A percentile compares a stretch with the other conserved stretches of the same genome.
Conservation (phyloP, 2,113 vertebrate species). For the Tupaia tana region DNA sequence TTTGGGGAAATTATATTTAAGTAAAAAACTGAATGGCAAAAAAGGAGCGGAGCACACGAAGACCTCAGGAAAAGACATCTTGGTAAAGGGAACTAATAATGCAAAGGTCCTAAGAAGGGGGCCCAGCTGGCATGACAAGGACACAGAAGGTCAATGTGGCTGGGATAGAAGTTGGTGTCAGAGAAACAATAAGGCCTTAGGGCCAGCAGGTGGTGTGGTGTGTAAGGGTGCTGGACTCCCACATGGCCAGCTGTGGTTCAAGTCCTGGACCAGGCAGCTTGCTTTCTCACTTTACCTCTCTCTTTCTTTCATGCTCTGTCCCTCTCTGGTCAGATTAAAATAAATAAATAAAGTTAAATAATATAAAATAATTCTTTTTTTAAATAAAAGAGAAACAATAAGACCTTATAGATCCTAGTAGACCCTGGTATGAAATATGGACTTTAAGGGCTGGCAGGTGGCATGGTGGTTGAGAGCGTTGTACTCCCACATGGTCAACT, state of each 20-base stretch:
- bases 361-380: too few species aligned
- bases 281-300: too few species aligned
- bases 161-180: not conserved
- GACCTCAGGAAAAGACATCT: not conserved
- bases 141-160: accelerated
- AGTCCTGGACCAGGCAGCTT: too few species aligned
- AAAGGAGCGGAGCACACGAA: not conserved
- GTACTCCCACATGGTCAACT: too few species aligned
- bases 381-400: not conserved
- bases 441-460: not conserved
- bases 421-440: not conserved
- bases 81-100: not conserved
- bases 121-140: not conserved
- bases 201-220: too few species aligned
- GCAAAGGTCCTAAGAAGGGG: not conserved
- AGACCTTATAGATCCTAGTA: not conserved
- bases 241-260: too few species aligned
- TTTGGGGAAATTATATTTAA: not conserved
- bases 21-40: not conserved
- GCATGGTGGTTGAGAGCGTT: too few species aligned
- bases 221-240: too few species aligned
- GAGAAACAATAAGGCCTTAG: not conserved
- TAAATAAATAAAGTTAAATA: too few species aligned
- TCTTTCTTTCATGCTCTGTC: too few species aligned
- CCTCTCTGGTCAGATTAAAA: too few species aligned